Base-by-base conservation (phyloP, 2,888 invertebrate species). In the Hirtodrosophila cameraria region DNA sequence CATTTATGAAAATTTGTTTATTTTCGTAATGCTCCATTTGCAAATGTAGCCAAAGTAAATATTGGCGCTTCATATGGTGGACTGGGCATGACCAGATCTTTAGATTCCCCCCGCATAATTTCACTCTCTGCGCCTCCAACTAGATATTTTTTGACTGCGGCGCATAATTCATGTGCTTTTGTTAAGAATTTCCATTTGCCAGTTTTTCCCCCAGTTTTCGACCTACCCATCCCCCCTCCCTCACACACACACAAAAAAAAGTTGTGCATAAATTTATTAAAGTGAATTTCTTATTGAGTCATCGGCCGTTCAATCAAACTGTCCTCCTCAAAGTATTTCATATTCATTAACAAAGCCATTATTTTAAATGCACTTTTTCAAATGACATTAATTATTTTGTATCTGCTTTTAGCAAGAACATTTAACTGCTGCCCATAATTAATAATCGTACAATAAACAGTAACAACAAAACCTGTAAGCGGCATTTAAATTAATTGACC, bases 1-100 rank as follows among this genome's bases (percentile, higher is more conserved):
- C 84, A 84, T 80, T 83, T 88, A 84, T 83, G 83, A 86, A 86
- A 88, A 88, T 88, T 84, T 88, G 87, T 88, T 88, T 88, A 87
- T 88, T 76, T 79, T 81, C 77, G 77, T 71, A 79, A 86, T 79
- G 78, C 78, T 83, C 81, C 85, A 83, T 86, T 88, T 88, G 83
- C 77, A 81, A 87, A 86, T 87, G 84, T 84, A 78, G 80, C 75
- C 85, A 87, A 88, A 83, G 87, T 83, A 86, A 86, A 87, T 88
- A 88, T 86, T 75, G 86, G 64, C 82, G 67, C 71, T 80, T 59
- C 70, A 80, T 63, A 67, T 76, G 61, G 48, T 59, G 63, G 61
- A 42, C 66, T 65, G 61, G 52, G 61, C 45, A 57, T 25, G 48
- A 31, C 52, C 70, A 39, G 31, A 38, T 36, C 41, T 43, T 38